Evolutionary conservation across 2,888 invertebrate species (phyloP), one percentile per base, ranked within the genome.

Genomic region (Leptinotarsa peninsularis): DNA sequence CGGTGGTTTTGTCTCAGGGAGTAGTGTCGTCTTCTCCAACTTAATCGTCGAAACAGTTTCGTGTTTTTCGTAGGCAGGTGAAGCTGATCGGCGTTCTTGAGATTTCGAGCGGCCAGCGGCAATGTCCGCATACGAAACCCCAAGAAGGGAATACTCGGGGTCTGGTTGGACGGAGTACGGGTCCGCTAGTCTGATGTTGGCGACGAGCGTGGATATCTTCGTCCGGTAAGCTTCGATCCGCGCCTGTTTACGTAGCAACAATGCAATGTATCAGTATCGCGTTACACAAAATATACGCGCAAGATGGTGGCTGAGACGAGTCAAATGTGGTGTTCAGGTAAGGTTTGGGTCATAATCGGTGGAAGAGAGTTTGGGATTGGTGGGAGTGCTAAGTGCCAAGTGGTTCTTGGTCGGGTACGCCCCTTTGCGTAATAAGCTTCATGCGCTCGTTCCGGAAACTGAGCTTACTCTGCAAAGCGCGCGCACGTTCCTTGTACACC

Each of bases 381-480:
- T 58, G 76, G 66, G 68, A 58, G 71, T 78, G 79, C 80, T 83
- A 94, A 87, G 92, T 92, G 89, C 94, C 94, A 88, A 93, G 91
- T 87, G 93, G 92, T 85, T 94, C 94, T 87, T 92, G 91, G 89
- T 95, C 95, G 84, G 96, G 96, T 85, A 93, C 93, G 90, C 96
- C 96, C 88, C 95, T 94, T 91, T 96, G 95, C 88, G 94, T 92
- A 86, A 97, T 91, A 84, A 95, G 91, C 89, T 96, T 96, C 87
- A 96, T 94, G 87, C 96, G 94, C 90, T 97, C 96, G 88, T 93
- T 93, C 83, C 95, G 94, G 90, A 95, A 94, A 86, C 93, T 92
- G 87, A 97, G 95, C 91, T 95, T 95, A 90, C 93, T 94, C 89
- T 96, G 95, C 87, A 97, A 92, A 88, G 93, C 92, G 89, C 94